Evolutionary conservation across 2,113 vertebrate species (phyloP), one percentile per base, ranked within the genome.

Genomic region (Clinocottus analis): DNA sequence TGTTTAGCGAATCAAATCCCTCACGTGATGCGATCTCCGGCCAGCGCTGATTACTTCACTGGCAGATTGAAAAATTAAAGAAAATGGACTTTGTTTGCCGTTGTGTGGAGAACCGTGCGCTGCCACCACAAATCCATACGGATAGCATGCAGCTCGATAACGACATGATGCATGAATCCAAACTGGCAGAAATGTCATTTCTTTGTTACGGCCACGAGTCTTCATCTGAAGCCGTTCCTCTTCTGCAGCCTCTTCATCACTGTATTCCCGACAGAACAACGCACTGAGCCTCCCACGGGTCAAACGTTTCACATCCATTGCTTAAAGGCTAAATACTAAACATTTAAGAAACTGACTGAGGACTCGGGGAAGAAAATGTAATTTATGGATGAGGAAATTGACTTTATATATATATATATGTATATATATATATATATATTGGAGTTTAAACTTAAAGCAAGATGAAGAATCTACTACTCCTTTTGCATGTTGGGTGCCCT

Each of bases 251-350:
- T 70, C 72, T 81, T 85, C 39, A 76, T 83, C 60, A 74, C 33
- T 23, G 59, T 68, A 68, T 63, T 77, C 86, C 75, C 58, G 12
- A 56, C 25, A 61, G 84, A 88, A 61, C 37, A 79, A 76, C 80
- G n/a, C 39, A 47, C 56, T 59, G 17, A 68, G 13, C 7, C 33
- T 75, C 69, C 78, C 63, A 16, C 71, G 47, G 67, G 61, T 60
- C 47, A 79, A 77, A 62, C 7, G 72, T 68, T 73, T 75, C 19
- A 51, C 33, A 76, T 76, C 64, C 61, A 77, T 35, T 67, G 80
- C 86, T 82, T 67, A 27, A 77, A 87, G 68, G 77, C 67, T 86
- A 77, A 89, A 79, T 76, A 82, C 71, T 71, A 67, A 85, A 65
- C 60, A 88, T 83, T 88, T 85, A 79, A 69, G 71, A 67, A 83